These are phyloP conservation scores for Sorex maritimensis DNA, from an alignment of 2,797 vertebrate genomes.

Conservation along the genomic window DNA sequence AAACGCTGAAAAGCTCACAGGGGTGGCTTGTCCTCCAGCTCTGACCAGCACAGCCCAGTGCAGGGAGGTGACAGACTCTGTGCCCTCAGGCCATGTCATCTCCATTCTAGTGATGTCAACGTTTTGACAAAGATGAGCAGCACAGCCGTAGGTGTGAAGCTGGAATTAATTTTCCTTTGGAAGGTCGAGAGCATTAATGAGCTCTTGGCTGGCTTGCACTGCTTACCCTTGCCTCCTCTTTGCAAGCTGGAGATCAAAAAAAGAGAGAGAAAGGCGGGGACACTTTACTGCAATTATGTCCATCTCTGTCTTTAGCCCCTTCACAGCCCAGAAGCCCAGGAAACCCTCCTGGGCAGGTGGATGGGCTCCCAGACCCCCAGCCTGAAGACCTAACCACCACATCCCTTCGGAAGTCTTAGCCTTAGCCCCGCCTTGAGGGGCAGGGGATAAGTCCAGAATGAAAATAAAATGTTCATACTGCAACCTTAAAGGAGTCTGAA, in stretches of 20 bases:
- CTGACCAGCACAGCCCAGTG: constrained; percentile 87
- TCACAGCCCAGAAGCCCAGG: background rate
- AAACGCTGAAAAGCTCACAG: constrained; percentile 97
- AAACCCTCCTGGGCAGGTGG: background rate
- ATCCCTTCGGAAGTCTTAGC: background rate
- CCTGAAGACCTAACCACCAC: background rate
- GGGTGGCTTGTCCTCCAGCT: constrained; percentile 88
- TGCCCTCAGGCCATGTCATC: constrained; percentile 91
- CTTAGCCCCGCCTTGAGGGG: background rate
- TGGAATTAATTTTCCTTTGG: constrained; percentile 92
- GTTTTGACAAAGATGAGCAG: constrained; percentile 91
- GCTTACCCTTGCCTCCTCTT: constrained; percentile 41
- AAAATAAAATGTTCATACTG: background rate
- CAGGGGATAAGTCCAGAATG: background rate
- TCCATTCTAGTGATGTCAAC: constrained; percentile 90
- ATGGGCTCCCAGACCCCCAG: background rate
- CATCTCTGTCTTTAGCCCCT: background rate
- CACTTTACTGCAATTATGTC: constrained; percentile 58
- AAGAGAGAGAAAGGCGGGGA: background rate
- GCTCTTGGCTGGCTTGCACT: constrained; percentile 84
- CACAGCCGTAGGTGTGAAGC: constrained; percentile 91
- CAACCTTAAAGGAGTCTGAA: background rate
- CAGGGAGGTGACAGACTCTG: constrained; percentile 91
- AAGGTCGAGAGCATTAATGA: constrained; percentile 91
- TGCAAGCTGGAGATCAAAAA: background rate